Percentiles rank a stretch among this genome's conserved stretches.
Conservation (phyloP, 1,140 invertebrate species). For the Xylocopa sonorina region DNA sequence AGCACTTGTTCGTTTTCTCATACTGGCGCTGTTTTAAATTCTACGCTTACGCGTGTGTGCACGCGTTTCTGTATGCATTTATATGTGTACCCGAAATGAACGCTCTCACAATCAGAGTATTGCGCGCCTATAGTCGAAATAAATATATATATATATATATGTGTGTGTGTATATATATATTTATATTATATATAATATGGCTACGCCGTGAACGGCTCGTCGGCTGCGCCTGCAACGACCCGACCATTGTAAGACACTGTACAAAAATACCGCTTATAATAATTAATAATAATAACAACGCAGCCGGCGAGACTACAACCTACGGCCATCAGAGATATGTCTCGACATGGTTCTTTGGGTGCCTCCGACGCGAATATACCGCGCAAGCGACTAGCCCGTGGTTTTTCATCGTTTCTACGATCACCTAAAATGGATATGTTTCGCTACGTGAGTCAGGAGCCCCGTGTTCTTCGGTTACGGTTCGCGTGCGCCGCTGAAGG, state of each 20-base stretch:
- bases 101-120: conserved; percentile 47
- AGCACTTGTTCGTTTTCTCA: not conserved
- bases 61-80: not conserved
- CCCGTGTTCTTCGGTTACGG: not conserved
- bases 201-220: conserved; percentile 58
- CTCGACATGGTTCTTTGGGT: conserved; percentile 75
- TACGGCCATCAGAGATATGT: conserved; percentile 74
- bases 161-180: conserved; percentile 24
- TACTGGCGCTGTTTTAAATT: not conserved
- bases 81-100: not conserved
- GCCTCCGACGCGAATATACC: conserved; percentile 9
- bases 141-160: conserved; percentile 49
- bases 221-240: conserved; percentile 73
- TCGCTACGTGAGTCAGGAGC: conserved; percentile 54
- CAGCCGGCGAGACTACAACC: conserved; percentile 70
- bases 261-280: conserved; percentile 80
- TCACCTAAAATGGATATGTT: conserved; percentile 58
- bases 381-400: conserved; percentile 47
- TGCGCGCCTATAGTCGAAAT: conserved; percentile 57
- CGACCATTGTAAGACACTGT: conserved; percentile 78
- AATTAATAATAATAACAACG: conserved; percentile 72
- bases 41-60: not conserved
- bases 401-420: conserved; percentile 55
- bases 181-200: conserved; percentile 35
- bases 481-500: not conserved